Percentiles rank a stretch among this genome's conserved stretches.
Evolutionary conservation across 2,888 invertebrate genomes (phyloP).

Genomic region (Leptothorax acervorum): DNA sequence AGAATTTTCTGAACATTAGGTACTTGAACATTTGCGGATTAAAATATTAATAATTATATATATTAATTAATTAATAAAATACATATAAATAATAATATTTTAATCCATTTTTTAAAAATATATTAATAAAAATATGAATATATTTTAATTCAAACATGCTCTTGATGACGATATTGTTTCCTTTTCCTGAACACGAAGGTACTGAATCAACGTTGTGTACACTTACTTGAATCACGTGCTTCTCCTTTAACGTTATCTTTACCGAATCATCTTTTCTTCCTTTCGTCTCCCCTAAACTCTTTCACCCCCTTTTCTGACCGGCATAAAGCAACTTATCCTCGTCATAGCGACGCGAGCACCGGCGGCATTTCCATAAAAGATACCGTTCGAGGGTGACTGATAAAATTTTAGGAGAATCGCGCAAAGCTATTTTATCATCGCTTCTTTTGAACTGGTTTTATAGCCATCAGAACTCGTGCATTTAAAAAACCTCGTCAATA

Average conservation of each 20-base stretch:
- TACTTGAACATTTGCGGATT: not conserved
- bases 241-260: slow-evolving; percentile 32
- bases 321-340: slow-evolving; percentile 27
- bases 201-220: not conserved
- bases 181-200: not conserved
- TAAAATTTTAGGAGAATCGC: slow-evolving; percentile 55
- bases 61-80: not conserved
- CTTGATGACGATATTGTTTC: not conserved
- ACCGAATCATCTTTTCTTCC: slow-evolving; percentile 16
- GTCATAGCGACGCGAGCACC: slow-evolving; percentile 14
- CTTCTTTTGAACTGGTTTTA: slow-evolving; percentile 30
- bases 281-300: not conserved
- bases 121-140: not conserved
- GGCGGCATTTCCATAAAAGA: slow-evolving; percentile 44
- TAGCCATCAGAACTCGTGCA: not conserved
- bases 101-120: not conserved
- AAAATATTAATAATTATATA: not conserved
- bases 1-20: not conserved
- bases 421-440: slow-evolving; percentile 62
- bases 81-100: not conserved
- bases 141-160: not conserved
- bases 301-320: not conserved
- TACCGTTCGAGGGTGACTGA: slow-evolving; percentile 33
- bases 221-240: slow-evolving; percentile 1
- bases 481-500: slow-evolving; percentile 31